Evolutionary conservation across 2,888 invertebrate genomes (phyloP).

Genomic region (Morinoia aosen): DNA sequence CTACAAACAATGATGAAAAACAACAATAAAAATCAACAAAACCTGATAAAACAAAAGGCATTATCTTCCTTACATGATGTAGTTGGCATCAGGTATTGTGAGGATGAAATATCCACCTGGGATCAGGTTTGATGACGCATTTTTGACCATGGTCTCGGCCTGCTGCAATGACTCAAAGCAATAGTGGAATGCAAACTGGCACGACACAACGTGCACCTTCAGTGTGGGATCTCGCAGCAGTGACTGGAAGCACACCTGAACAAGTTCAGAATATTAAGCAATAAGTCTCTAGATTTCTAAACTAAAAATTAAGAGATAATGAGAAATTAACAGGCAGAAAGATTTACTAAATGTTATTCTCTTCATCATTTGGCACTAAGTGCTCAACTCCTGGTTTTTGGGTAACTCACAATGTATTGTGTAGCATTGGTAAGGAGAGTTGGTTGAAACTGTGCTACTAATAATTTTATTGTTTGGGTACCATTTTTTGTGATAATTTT

Average conservation of each 20-base stretch:
- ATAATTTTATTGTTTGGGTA: too few species aligned
- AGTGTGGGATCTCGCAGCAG: conserved; percentile 70
- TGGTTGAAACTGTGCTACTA: too few species aligned
- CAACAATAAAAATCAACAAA: too few species aligned
- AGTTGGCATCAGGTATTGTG: conserved; percentile 93
- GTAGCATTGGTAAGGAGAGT: too few species aligned
- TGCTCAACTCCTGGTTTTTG: too few species aligned
- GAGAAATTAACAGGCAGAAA: too few species aligned
- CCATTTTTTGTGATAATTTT: too few species aligned
- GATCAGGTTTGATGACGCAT: conserved; percentile 89
- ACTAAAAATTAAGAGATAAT: too few species aligned
- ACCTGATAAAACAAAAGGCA: not conserved
- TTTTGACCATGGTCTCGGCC: conserved; percentile 91
- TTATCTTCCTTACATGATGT: conserved; percentile 79
- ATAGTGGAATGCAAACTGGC: conserved; percentile 99
- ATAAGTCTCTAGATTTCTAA: not conserved
- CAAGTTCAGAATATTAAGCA: not conserved
- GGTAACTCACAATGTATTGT: too few species aligned
- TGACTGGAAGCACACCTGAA: conserved; percentile 51
- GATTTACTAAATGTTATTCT: too few species aligned
- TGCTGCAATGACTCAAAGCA: conserved; percentile 90
- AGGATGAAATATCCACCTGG: conserved; percentile 97
- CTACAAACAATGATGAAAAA: too few species aligned
- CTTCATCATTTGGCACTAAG: too few species aligned
- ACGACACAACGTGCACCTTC: conserved; percentile 90